phyloP scores from a whole-genome alignment of 1,140 invertebrate species.

The Phthorimaea operculella region DNA sequence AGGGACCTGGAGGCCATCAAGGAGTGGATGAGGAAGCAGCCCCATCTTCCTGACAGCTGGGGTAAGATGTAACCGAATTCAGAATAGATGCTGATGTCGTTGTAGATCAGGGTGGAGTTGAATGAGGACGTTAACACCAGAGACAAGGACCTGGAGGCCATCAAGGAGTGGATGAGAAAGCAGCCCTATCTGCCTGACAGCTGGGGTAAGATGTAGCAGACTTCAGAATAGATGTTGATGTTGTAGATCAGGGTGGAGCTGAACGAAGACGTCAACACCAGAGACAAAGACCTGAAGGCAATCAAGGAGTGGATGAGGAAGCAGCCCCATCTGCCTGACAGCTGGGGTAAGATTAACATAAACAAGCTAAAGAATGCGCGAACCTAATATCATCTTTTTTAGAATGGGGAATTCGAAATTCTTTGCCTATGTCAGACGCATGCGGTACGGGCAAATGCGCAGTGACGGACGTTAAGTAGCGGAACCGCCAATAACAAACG shows the following conservation, averaged over 20 bases:
- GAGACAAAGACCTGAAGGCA: slow-evolving; percentile 72
- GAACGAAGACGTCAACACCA: slow-evolving; percentile 75
- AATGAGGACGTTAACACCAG: slow-evolving; percentile 77
- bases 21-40: slow-evolving; percentile 80
- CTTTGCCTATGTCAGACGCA: too few relatives aligned
- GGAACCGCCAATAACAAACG: too few relatives aligned
- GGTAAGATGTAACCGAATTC: slow-evolving; percentile 76
- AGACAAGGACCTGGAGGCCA: slow-evolving; percentile 73
- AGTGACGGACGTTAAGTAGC: too few relatives aligned
- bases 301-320: slow-evolving; percentile 82
- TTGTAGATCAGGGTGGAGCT: slow-evolving; percentile 79
- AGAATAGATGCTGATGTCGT: slow-evolving; percentile 78
- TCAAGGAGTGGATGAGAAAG: slow-evolving; percentile 80
- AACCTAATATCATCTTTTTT: too few relatives aligned
- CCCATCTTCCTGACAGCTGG: slow-evolving; percentile 78
- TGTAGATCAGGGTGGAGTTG: slow-evolving; percentile 78
- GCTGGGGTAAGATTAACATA: slow-evolving; percentile 75
- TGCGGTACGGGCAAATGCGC: too few relatives aligned
- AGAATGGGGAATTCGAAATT: too few relatives aligned
- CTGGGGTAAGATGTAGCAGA: slow-evolving; percentile 76
- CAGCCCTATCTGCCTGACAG: slow-evolving; percentile 80
- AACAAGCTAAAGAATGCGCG: too few relatives aligned
- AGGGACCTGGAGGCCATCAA: slow-evolving; percentile 76
- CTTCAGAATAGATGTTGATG: slow-evolving; percentile 77
- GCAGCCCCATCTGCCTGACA: slow-evolving; percentile 79